These are phyloP conservation scores for Podiceps cristatus DNA, from an alignment of 2,113 vertebrate genomes.

Conservation along the genomic window DNA sequence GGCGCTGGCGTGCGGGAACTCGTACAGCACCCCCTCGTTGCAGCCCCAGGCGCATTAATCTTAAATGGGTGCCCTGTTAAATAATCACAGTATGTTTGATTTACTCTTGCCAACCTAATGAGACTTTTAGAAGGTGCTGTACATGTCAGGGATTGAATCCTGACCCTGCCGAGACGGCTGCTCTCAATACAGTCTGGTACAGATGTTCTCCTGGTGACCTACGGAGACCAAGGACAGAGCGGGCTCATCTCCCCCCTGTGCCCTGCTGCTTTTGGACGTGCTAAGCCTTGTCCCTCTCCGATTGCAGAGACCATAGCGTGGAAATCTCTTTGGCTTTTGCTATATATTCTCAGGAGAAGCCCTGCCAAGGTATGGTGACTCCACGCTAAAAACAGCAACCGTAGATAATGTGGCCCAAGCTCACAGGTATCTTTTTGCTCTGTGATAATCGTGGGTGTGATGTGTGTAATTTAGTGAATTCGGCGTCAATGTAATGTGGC, in stretches of 20 bases:
- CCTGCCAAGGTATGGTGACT: background rate
- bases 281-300: background rate
- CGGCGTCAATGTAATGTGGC: accelerated
- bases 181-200: background rate
- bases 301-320: background rate
- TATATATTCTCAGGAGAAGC: background rate
- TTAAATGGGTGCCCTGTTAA: background rate
- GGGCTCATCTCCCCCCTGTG: background rate
- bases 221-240: background rate
- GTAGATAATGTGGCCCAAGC: background rate
- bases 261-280: background rate
- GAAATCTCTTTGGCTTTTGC: background rate
- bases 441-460: accelerated
- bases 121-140: background rate
- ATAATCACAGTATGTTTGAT: background rate
- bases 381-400: background rate
- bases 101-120: background rate
- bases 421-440: background rate
- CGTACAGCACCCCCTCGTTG: background rate
- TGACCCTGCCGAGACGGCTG: background rate
- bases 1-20: background rate
- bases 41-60: background rate
- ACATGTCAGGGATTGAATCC: background rate
- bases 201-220: background rate
- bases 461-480: background rate